phyloP scores from a whole-genome alignment of 2,113 vertebrate species.

The Dasyornis broadbenti region DNA sequence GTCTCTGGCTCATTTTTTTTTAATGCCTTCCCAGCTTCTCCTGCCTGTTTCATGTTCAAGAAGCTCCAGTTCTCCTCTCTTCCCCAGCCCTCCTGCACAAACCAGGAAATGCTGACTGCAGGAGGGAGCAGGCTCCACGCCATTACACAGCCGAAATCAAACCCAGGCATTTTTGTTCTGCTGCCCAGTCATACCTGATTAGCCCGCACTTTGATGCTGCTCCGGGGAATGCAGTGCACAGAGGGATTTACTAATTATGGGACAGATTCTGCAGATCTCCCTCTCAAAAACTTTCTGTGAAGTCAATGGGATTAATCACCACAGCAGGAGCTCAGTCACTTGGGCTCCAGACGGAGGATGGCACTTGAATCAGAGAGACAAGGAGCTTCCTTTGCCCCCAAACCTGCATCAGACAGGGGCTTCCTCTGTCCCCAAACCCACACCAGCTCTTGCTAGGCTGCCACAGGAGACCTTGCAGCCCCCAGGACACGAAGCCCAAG shows the following conservation, averaged over 20 bases:
- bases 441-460: rapidly evolving
- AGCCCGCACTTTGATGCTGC: conserved; percentile 37
- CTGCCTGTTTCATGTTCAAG: not conserved
- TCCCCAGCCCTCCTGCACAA: not conserved
- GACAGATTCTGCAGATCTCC: conserved; percentile 16
- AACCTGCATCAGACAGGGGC: not conserved
- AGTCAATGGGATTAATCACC: conserved; percentile 26
- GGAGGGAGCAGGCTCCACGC: not conserved
- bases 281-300: conserved; percentile 3
- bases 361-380: not conserved
- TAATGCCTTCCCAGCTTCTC: not conserved
- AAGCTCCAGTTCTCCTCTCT: not conserved
- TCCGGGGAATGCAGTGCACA: not conserved
- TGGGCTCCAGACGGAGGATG: not conserved
- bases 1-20: not conserved
- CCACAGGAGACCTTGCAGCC: not conserved
- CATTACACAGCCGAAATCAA: not conserved
- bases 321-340: not conserved
- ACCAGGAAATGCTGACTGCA: not conserved
- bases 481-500: not conserved
- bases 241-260: conserved; percentile 34
- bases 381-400: not conserved
- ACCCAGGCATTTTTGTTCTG: not conserved
- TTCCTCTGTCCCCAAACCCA: not conserved
- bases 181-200: conserved; percentile 45